These are phyloP conservation scores for Cynoglossus semilaevis DNA, from an alignment of 2,113 vertebrate species.

Conservation along the genomic window DNA sequence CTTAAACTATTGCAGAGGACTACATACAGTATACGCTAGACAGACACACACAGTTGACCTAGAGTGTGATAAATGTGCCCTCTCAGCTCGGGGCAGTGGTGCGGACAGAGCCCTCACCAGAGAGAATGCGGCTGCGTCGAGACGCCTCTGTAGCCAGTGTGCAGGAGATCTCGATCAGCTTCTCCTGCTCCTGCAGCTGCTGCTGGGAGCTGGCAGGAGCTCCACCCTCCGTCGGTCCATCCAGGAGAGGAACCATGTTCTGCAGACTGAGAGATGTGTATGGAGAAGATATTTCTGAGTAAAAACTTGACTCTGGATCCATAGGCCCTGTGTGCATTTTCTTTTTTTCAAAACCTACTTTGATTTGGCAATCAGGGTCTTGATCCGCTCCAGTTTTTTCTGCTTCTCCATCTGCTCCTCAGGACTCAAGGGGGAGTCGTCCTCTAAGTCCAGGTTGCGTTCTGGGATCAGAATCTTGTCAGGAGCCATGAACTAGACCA, in stretches of 20 bases:
- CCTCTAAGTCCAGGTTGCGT: constrained; percentile 85
- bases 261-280: constrained; percentile 88
- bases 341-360: constrained; percentile 74
- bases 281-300: too few relatives aligned
- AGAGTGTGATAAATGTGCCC: too few relatives aligned
- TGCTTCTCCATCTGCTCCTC: constrained; percentile 93
- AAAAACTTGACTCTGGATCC: neutral
- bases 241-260: constrained; percentile 87
- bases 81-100: constrained; percentile 7
- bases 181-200: constrained; percentile 95
- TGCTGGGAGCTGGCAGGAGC: constrained; percentile 80
- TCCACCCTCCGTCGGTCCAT: constrained; percentile 81
- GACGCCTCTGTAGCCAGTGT: constrained; percentile 93
- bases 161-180: constrained; percentile 95
- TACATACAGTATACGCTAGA: too few relatives aligned
- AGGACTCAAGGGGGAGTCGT: constrained; percentile 82
- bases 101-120: constrained; percentile 80
- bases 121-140: constrained; percentile 90
- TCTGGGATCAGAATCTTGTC: constrained; percentile 91
- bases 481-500: constrained; percentile 80
- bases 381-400: constrained; percentile 95
- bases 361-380: constrained; percentile 96
- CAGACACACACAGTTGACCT: too few relatives aligned
- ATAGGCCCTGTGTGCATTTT: too few relatives aligned
- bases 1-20: too few relatives aligned